Evolutionary conservation across 2,797 vertebrate genomes (phyloP), one percentile per base, ranked within the genome.

Genomic region (Anabacerthia variegaticeps): DNA sequence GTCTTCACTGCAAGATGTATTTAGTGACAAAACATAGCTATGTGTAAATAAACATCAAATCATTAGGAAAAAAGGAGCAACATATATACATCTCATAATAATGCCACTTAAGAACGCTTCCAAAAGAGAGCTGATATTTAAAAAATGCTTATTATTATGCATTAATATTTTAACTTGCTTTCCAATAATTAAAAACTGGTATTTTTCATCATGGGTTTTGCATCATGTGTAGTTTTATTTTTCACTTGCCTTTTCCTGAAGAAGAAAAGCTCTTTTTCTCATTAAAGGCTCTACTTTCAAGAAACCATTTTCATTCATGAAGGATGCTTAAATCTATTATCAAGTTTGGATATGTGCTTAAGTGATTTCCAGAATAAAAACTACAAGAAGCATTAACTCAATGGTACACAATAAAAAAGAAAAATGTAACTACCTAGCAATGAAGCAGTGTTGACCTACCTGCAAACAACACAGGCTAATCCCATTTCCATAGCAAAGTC

Each of bases 401-500:
- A 3, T 6, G 32, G 26, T 8, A 66, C 15, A 54, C 12, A 77
- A 58, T 10, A 39, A 69, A 34, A 62, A 12, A 26, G 44, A 3
- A 17, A 69, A 41, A 49, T 4, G 10, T 37, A 71, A 68, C 34
- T 52, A 61, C 13, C 37, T 10, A 54, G 32, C 65, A 68, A 75
- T 3, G 62, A 75, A 78, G 59, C 32, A 63, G 18, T 0, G 2
- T 24, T 66, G 36, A 94, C 96, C 69, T 95, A 99, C 99, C 99
- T 98, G 97, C 99, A 99, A 89, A 99, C 99, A 74, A 99, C 99
- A 94, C 99, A 99, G 44, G 99, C 99, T 95, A 99, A 97, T 21
- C 99, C 99, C 99, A 99, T 99, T 95, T 99, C 99, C 99, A 99
- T 99, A 81, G 99, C 99, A 89, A 99, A 99, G 96, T 99, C 99